Base-by-base conservation (phyloP, 2,888 invertebrate species). In the Noctua pronuba region DNA sequence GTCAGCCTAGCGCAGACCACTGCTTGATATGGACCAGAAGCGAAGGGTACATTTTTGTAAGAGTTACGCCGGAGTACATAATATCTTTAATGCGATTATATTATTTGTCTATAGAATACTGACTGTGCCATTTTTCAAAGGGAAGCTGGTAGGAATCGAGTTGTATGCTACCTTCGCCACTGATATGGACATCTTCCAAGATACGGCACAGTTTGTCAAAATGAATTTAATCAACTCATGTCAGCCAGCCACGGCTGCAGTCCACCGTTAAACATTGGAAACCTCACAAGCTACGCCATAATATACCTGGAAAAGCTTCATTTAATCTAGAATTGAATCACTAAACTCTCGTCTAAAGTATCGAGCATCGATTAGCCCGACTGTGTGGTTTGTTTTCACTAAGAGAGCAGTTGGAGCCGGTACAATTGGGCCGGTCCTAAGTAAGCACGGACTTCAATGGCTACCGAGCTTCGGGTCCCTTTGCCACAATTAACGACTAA, bases 381-480 rank as follows among this genome's bases (percentile, higher is more conserved):
- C 49, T 69, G 68, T 49, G 72, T 58, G 80, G 89, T 84, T 85
- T 86, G 82, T 86, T 86, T 86, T 79, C 72, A 79, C 81, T 82
- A 86, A 85, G 84, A 83, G 82, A 89, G 82, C 87, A 88, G 86
- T 80, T 82, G 41, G 75, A 65, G 83, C 69, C 76, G 68, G 84
- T 82, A 75, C 66, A 80, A 77, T 79, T 79, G 80, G 69, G 76
- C 62, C 62, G 38, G 86, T 89, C 91, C 91, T 91, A 91, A 90
- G 87, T 85, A 90, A 89, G 90, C 91, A 91, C 68, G 74, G 73
- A 24, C 60, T 74, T 64, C 75, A 72, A 46, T 74, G 75, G 73
- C 77, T 52, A 44, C 70, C 80, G 65, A 75, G 69, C 75, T 84
- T 75, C 77, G 83, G 82, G 79, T 69, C 83, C 87, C 81, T 81